phyloP scores from a whole-genome alignment of 2,113 vertebrate species.

The Ariopsis seemanni region DNA sequence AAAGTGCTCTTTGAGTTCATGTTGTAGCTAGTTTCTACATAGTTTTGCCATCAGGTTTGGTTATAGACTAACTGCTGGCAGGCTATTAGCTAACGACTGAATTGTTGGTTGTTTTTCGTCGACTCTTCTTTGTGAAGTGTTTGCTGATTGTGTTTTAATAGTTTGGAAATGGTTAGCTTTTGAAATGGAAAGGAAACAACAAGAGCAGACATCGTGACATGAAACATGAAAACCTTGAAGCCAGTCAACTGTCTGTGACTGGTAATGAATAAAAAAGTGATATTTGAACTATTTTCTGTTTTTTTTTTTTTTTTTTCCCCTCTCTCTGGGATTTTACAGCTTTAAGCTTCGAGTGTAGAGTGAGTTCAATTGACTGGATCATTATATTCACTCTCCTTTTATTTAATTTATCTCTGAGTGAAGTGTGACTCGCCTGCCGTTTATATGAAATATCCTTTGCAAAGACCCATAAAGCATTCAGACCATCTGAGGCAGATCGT shows the following conservation, averaged over 20 bases:
- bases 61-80: background rate
- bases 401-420: conserved; percentile 21
- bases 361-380: conserved; percentile 22
- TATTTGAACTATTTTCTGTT: too few relatives aligned
- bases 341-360: background rate
- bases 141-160: background rate
- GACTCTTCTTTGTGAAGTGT: background rate
- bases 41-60: background rate
- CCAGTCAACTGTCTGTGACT: background rate
- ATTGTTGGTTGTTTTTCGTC: background rate
- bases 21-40: background rate
- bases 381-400: conserved; percentile 7
- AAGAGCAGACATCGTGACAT: background rate
- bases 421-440: background rate
- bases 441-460: background rate
- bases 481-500: background rate
- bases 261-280: background rate
- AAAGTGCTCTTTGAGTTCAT: too few relatives aligned
- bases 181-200: background rate
- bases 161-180: background rate
- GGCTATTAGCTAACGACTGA: background rate
- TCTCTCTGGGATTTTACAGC: background rate
- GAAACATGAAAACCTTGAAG: too few relatives aligned
- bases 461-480: conserved; percentile 12
- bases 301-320: too few relatives aligned